Evolutionary conservation across 2,797 vertebrate genomes (phyloP).

Genomic region (Coilia nasus): DNA sequence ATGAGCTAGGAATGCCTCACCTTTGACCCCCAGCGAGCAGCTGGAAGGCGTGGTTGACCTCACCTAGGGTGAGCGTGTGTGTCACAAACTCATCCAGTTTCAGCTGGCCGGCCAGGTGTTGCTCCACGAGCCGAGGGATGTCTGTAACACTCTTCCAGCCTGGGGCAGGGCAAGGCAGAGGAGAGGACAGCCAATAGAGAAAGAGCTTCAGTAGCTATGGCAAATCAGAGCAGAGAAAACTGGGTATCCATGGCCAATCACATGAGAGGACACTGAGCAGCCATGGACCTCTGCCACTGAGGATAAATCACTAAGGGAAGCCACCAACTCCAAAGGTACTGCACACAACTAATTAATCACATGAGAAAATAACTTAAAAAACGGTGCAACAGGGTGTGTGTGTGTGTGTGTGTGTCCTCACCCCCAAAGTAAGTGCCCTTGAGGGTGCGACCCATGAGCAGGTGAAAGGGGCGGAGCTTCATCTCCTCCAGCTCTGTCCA

Average conservation of each 20-base stretch:
- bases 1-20: constrained; percentile 54
- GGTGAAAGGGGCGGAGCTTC: constrained; percentile 78
- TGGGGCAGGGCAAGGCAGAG: constrained; percentile 54
- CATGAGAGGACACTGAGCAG: background rate
- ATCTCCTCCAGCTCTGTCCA: constrained; percentile 83
- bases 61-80: constrained; percentile 73
- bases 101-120: constrained; percentile 83
- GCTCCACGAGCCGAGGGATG: constrained; percentile 78
- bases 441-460: constrained; percentile 86
- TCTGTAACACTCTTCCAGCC: constrained; percentile 83
- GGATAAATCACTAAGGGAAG: no score
- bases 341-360: no score
- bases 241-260: background rate
- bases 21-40: constrained; percentile 79
- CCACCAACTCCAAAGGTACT: no score
- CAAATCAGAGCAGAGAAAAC: background rate
- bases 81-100: constrained; percentile 85
- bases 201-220: background rate
- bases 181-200: background rate
- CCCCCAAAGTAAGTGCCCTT: constrained; percentile 93
- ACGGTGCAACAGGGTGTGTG: background rate
- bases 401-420: constrained; percentile 55
- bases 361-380: no score
- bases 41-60: constrained; percentile 82
- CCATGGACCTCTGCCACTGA: no score